Evolutionary conservation across 2,888 invertebrate genomes (phyloP), one percentile per base, ranked within the genome.

Genomic region (Abscondita cerata): DNA sequence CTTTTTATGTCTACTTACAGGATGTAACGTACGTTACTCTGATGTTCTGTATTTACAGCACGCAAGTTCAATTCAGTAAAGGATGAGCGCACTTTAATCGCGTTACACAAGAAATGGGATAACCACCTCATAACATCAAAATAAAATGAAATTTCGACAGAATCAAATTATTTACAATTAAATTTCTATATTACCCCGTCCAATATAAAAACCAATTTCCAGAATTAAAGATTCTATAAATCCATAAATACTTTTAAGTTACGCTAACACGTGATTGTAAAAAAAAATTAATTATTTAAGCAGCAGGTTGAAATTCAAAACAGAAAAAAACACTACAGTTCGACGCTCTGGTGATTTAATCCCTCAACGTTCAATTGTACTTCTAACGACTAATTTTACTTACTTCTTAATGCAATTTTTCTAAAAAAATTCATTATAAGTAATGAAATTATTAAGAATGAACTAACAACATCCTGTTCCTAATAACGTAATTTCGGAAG

Each of bases 101-200:
- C 51, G 55, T 60, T 18, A 31, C 40, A 54, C 48, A 36, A 54
- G 50, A 53, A 53, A 60, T 60, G 50, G 54, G 31, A 48, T 40
- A 54, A 19, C n/a, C n/a, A n/a, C n/a, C n/a, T n/a, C n/a, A n/a
- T n/a, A n/a, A n/a, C n/a, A n/a, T n/a, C n/a, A n/a, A n/a, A n/a
- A n/a, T n/a, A n/a, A n/a, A n/a, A n/a, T n/a, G n/a, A n/a, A n/a
- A n/a, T n/a, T n/a, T n/a, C 12, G 13, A 4, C 41, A 8, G 6
- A 41, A 16, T 41, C 16, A 41, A 15, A 41, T 41, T 16, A 41
- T 41, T 41, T 16, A 41, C 13, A 41, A 18, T 13, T 9, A 8
- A 18, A 41, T 41, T 8, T 41, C 13, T 16, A 16, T 41, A 41
- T 8, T 8, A 12, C 16, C 8, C 16, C 16, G 41, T 16, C 8